Conservation (phyloP, 2,888 invertebrate species). For the Drosophila rellima region DNA sequence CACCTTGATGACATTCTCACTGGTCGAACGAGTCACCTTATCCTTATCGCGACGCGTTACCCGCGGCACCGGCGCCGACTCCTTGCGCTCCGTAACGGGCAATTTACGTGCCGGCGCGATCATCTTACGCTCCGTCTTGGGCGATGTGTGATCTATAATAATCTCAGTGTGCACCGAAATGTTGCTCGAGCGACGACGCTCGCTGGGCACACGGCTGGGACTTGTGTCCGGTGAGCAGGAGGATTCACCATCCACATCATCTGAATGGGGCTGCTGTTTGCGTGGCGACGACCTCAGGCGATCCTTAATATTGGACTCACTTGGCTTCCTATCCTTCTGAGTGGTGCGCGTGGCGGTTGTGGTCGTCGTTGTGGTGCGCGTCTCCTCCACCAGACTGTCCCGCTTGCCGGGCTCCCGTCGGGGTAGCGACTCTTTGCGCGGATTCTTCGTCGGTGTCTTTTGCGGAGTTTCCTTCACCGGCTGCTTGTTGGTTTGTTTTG, state of each 20-base stretch:
- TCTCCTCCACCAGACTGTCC: slow-evolving; percentile 63
- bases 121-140: slow-evolving; percentile 43
- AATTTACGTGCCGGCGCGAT: slow-evolving; percentile 64
- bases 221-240: slow-evolving; percentile 79
- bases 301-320: slow-evolving; percentile 69
- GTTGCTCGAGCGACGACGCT: slow-evolving; percentile 82
- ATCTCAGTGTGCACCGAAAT: slow-evolving; percentile 83
- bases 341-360: slow-evolving; percentile 38
- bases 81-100: slow-evolving; percentile 85
- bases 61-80: slow-evolving; percentile 86
- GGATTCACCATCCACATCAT: slow-evolving; percentile 69
- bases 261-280: slow-evolving; percentile 66
- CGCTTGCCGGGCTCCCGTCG: slow-evolving; percentile 50
- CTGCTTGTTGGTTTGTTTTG: slow-evolving; percentile 36
- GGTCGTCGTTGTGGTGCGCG: slow-evolving; percentile 42
- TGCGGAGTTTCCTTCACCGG: slow-evolving; percentile 33
- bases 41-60: slow-evolving; percentile 86
- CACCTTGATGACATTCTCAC: slow-evolving; percentile 87
- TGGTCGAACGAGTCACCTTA: slow-evolving; percentile 87
- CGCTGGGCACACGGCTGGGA: slow-evolving; percentile 70
- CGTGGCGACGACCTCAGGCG: slow-evolving; percentile 78
- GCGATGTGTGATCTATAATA: slow-evolving; percentile 80
- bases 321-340: slow-evolving; percentile 49
- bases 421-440: slow-evolving; percentile 66
- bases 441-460: slow-evolving; percentile 41